Base-by-base conservation (phyloP, 2,888 invertebrate genomes). In the Melipona bicolor region DNA sequence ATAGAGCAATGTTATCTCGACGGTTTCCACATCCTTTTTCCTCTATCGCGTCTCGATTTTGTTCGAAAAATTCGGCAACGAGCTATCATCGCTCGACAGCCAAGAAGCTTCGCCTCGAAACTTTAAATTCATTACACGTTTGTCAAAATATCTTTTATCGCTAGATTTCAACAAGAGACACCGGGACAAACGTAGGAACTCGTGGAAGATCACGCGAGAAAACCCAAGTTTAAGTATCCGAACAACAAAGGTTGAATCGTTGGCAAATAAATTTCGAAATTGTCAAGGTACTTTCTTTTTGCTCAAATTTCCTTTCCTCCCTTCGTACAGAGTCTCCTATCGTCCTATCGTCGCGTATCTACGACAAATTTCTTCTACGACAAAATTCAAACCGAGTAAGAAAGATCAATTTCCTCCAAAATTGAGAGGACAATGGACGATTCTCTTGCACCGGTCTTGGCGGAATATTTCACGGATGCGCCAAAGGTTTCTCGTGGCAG, bases 141-240 rank as follows among this genome's bases (percentile, higher is more conserved):
- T 56, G 32, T 68, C 24, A 15, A 75, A 81, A 74, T 77, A 71
- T 27, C 72, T 79, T 73, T 65, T 50, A 74, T 56, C 70, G 72
- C 56, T 52, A 56, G 72, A 62, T 79, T 80, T 72, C 69, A 77
- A 79, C n/a, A 56, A 56, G 56, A 82, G 79, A 59, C 54, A 68
- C 61, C 67, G 36, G 69, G 43, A 43, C 43, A 36, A 82, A 79
- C 79, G 75, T 77, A 72, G 79, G 74, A 80, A 67, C 68, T 76
- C 72, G 64, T 27, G 77, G 75, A 61, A 32, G 77, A 83, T 82
- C 83, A 89, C 82, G 86, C 88, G 77, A 88, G 79, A 72, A 81
- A 83, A 87, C 77, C 67, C 1, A 87, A 86, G 82, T 81, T 81
- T 4, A 84, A 88, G 67, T 85, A 87, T 88, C 64, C 73, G 36